These are phyloP conservation scores for Lateolabrax maculatus DNA, from an alignment of 2,797 vertebrate species.

Conservation along the genomic window DNA sequence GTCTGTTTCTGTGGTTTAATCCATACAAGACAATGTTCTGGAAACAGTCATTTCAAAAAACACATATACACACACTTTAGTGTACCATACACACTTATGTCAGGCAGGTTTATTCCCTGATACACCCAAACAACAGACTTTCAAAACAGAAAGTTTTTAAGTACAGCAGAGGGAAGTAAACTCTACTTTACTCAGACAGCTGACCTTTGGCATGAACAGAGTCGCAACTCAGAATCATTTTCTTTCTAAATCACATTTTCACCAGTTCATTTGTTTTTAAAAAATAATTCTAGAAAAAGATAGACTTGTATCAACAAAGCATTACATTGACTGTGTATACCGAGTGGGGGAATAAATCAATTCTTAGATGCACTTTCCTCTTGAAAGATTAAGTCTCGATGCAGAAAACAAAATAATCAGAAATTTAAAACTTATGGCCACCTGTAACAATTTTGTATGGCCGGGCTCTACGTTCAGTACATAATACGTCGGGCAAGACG, in stretches of 20 bases:
- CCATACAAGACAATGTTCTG: slow-evolving; percentile 34
- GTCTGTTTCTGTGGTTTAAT: slow-evolving; percentile 48
- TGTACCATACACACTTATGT: not conserved
- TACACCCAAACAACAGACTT: slow-evolving; percentile 22
- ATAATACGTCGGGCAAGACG: no score
- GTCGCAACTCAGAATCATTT: not conserved
- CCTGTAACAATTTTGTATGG: no score
- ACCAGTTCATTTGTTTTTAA: not conserved
- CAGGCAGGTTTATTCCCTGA: not conserved
- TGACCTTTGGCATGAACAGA: not conserved
- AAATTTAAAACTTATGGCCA: no score
- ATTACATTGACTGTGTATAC: not conserved
- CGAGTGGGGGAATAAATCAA: no score
- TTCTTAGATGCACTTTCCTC: no score
- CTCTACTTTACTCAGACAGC: not conserved
- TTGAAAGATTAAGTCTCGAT: no score
- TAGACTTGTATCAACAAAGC: not conserved
- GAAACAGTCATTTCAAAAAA: not conserved
- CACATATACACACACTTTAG: not conserved
- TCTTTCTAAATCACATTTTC: not conserved
- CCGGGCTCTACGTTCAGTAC: no score
- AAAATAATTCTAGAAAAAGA: not conserved
- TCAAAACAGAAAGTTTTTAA: slow-evolving; percentile 31
- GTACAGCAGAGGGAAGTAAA: slow-evolving; percentile 23
- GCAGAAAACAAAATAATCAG: no score